Evolutionary conservation across 2,797 vertebrate species (phyloP).

Genomic region (Carapus acus): DNA sequence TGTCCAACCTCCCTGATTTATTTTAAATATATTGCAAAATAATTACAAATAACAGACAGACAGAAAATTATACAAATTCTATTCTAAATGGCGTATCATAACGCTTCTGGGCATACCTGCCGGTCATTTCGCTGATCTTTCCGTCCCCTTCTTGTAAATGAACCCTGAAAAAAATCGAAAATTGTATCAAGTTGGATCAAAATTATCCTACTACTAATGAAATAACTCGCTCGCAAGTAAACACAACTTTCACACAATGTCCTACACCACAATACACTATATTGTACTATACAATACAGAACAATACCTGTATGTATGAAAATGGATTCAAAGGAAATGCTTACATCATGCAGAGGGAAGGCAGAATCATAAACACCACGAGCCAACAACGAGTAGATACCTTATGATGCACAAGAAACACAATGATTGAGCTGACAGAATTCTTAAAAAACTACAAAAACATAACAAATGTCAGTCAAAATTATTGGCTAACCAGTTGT

Average conservation of each 20-base stretch:
- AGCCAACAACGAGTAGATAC: constrained; percentile 89
- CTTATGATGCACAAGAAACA: constrained; percentile 59
- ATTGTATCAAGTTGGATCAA: too few species aligned
- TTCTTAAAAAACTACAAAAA: background rate
- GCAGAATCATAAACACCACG: constrained; percentile 89
- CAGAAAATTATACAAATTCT: too few species aligned
- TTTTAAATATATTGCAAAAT: too few species aligned
- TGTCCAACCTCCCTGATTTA: too few species aligned
- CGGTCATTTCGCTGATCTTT: constrained; percentile 85
- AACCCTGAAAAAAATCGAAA: constrained; percentile 73
- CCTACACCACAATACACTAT: too few species aligned
- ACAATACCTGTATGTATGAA: too few species aligned
- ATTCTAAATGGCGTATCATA: too few species aligned
- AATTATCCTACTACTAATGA: too few species aligned
- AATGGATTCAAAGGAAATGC: constrained; percentile 51
- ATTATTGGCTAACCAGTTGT: constrained; percentile 65
- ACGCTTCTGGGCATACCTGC: constrained; percentile 71
- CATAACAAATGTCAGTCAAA: constrained; percentile 1
- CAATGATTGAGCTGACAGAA: background rate
- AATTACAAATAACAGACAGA: too few species aligned
- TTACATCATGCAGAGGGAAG: constrained; percentile 91
- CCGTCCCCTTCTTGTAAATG: constrained; percentile 78
- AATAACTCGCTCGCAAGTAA: too few species aligned
- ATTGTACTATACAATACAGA: too few species aligned
- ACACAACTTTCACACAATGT: too few species aligned